Evolutionary conservation across 2,113 vertebrate genomes (phyloP), one percentile per base, ranked within the genome.

Genomic region (Laticauda colubrina): DNA sequence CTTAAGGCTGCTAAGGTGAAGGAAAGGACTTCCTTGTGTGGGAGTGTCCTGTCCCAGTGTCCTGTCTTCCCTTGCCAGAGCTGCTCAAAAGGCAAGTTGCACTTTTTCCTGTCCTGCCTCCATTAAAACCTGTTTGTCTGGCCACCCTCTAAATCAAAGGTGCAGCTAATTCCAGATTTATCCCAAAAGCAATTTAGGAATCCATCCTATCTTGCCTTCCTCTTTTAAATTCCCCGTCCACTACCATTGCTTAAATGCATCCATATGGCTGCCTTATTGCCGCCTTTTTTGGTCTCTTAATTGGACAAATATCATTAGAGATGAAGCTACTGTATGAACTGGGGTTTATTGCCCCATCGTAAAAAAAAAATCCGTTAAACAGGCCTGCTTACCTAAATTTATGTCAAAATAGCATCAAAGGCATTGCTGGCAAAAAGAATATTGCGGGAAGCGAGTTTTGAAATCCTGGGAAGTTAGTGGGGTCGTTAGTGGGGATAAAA

Each of bases 281-380:
- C 53, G 45, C 89, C 59, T 61, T 61, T 88, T 24, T 93, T 86
- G 92, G 59, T 90, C 92, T 90, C 29, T 89, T 93, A 86, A 93
- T 93, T 93, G 89, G 88, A 93, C 92, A 93, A 90, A 93, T 93
- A 93, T 64, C 92, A 93, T 93, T 93, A 90, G 92, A 93, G 88
- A 90, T 86, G 75, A 93, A 93, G 92, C 59, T 93, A 90, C 88
- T 93, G 92, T 93, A 93, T 61, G 88, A 93, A 93, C 88, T 75
- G 61, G 69, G 5, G 75, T 93, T 90, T 93, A 90, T 90, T 75
- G 92, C 55, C 88, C 34, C 88, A 61, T 93, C 75, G 55, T 93
- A 86, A 29, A 61, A 3, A 61, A 86, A 93, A 56, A 86, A 93
- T 93, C 75, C 92, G 43, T 90, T 90, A 86, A 93, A 89, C 45